These are phyloP conservation scores for Ptilorrhoa leucosticta DNA, from an alignment of 2,113 vertebrate genomes.

Conservation along the genomic window DNA sequence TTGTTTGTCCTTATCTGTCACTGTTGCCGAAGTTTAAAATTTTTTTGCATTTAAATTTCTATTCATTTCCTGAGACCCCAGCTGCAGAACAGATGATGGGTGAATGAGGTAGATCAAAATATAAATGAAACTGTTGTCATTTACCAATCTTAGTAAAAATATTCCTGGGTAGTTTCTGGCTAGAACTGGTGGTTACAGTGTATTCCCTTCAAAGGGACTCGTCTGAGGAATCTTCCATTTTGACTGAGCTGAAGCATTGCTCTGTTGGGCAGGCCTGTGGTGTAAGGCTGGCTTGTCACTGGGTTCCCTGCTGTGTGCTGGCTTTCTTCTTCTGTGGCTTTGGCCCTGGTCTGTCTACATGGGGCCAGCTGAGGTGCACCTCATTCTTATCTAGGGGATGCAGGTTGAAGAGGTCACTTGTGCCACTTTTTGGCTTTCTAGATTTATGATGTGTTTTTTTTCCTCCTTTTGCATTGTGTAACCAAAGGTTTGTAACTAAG, in stretches of 20 bases:
- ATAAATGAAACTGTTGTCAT: background rate
- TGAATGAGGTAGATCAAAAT: background rate
- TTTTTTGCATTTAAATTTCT: background rate
- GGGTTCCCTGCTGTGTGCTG: background rate
- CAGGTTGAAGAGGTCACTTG: background rate
- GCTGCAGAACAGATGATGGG: background rate
- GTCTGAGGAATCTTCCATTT: background rate
- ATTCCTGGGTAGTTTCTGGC: background rate
- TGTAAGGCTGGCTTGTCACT: background rate
- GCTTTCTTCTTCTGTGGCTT: background rate
- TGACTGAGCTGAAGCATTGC: rapidly evolving
- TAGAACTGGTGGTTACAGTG: background rate
- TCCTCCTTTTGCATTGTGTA: background rate
- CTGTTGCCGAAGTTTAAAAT: background rate
- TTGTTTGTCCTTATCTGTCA: background rate
- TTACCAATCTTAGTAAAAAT: background rate
- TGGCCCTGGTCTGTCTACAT: background rate
- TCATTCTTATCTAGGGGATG: rapidly evolving
- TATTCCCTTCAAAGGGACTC: background rate
- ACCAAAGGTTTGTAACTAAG: background rate
- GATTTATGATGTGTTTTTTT: background rate
- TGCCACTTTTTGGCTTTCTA: background rate
- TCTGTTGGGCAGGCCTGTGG: background rate
- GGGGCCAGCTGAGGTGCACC: background rate
- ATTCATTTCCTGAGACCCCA: background rate